Base-by-base conservation (phyloP, 2,888 invertebrate species). In the Thereva nobilitata region DNA sequence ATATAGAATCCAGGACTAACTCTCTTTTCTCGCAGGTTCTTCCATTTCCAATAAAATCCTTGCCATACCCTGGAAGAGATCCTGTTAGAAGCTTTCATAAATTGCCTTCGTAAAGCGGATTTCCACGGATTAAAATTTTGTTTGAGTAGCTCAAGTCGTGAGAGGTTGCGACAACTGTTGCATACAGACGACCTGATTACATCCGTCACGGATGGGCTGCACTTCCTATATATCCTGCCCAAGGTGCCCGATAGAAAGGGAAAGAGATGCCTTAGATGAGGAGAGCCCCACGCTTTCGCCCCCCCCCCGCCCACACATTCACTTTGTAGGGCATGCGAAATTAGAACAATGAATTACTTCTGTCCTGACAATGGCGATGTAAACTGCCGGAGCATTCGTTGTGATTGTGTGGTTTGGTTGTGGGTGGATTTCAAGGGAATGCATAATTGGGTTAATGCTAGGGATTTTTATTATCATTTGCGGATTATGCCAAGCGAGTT, bases 151-250 rank as follows among this genome's bases (percentile, higher is more conserved):
- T 10, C n/a, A 34, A 45, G 47, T 12, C 41, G 57, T 47, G 38
- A 35, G 50, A 9, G 23, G 55, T 8, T 59, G 57, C 49, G 63
- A 50, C 63, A 64, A 64, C 63, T 64, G 63, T 64, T 64, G 63
- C 63, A 64, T 64, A 64, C 53, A 64, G 63, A 64, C 53, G 52
- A 53, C 63, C 63, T 64, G 63, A 64, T 64, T 64, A 64, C 44
- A 64, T 53, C 57, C 57, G 57, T 59, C 57, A 59, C 57, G 57
- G 57, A 59, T 35, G 57, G 47, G 57, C 57, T 59, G 57, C 57
- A 59, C 47, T 47, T 59, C 57, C 47, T 59, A 23, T 23, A 23
- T 47, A 10, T 44, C 34, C 45, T 35, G 47, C 37, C 45, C 57
- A 47, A 47, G 34, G 47, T 47, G 47, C 47, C 47, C 47, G 47